Base-by-base conservation (phyloP, 2,113 vertebrate species). In the Alethe castanea region DNA sequence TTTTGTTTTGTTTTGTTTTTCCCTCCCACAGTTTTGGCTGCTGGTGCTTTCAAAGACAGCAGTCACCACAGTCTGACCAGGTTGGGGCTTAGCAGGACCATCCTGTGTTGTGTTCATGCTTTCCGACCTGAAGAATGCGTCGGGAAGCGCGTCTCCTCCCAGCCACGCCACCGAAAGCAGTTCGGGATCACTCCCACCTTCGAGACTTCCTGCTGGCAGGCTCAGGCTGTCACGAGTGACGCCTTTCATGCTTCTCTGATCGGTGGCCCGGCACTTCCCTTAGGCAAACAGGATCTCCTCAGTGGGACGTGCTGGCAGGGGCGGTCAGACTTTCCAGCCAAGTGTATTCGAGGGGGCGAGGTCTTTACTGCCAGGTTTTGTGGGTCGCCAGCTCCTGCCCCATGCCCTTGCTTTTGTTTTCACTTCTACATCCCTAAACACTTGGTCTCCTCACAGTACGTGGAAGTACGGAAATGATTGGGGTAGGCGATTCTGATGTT, bases 51-150 rank as follows among this genome's bases (percentile, higher is more conserved):
- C 29, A 20, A 69, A 59, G 52, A 5, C 38, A 10, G 54, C 44
- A 42, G 19, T 14, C 5, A 0, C 31, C 62, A 7, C 11, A 4
- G 60, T 9, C 65, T 57, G 83, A 28, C 29, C n/a, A 12, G 48
- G 3, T 2, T 3, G 47, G 70, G 20, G 13, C 52, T 87, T 47
- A n/a, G 33, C 22, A 48, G 66, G 57, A 15, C 45, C 50, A 8
- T 52, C 31, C 54, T 4, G 0, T 11, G 0, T 50, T 29, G 11
- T 9, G 5, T 71, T 81, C 36, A 0, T 0, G 2, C 3, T 65
- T 45, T 65, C 50, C 1, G 3, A 38, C 31, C 25, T 26, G 47
- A 31, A 35, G 11, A 40, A 15, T 0, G 3, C 7, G 4, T 40
- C 0, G 1, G 45, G 45, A 15, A 65, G 31, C 48, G 52, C 0